Evolutionary conservation across 2,888 invertebrate genomes (phyloP), one percentile per base, ranked within the genome.

Genomic region (Rhamphomyia laevipes): DNA sequence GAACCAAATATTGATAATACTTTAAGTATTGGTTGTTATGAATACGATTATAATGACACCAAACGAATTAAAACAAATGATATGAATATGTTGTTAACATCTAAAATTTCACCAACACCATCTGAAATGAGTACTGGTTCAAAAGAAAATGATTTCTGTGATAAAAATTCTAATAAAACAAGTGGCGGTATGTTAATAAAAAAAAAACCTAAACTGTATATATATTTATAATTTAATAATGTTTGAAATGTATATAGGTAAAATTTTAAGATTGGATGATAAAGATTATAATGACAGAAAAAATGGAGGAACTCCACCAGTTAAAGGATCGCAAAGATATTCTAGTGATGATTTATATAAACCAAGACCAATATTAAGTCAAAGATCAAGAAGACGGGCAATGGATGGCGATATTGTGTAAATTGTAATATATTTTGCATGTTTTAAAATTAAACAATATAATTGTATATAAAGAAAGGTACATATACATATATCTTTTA

Each of bases 301-400:
- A 31, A 53, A 51, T 21, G 45, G 31, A 1, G 38, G 40, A 18
- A 47, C 13, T 5, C 10, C 13, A 42, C 23, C 35, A 11, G 45
- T 31, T n/a, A 38, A 37, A 15, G 31, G 27, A 15, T 49, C 37
- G 50, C 79, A 83, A 63, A 73, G 81, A 52, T 84, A 84, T 61
- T 75, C 77, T 49, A 80, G 77, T 57, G 81, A 82, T 58, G 84
- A 84, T 68, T 71, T 84, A 50, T 84, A 84, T 64, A 84, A 84
- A 63, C 83, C 84, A 47, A 72, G 82, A 56, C 78, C 78, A 40
- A 61, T 76, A 38, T 72, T 80, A 57, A 74, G 74, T 51, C 73
- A 76, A 53, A 70, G 74, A 50, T 73, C 74, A 52, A 71, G 76
- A 55, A 72, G 77, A 53, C 63, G 72, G 52, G 66, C 61, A 43